Percentiles rank a stretch among this genome's conserved stretches.
Conservation (phyloP, 2,888 invertebrate genomes). For the Noctua janthina region DNA sequence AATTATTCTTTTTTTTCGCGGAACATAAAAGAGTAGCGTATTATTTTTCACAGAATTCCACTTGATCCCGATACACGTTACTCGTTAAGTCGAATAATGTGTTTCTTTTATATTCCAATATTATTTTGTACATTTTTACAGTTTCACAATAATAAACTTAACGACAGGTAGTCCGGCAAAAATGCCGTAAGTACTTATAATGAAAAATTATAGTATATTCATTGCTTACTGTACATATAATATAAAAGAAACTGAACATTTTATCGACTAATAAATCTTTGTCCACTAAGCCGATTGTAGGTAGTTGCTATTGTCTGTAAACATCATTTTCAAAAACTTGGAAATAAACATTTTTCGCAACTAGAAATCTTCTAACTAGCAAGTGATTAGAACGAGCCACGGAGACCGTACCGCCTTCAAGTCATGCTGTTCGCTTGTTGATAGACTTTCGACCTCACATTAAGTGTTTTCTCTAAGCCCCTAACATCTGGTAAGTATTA, state of each 20-base stretch:
- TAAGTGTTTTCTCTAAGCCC: slow-evolving; percentile 83
- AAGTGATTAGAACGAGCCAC: slow-evolving; percentile 62
- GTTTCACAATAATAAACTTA: slow-evolving; percentile 3
- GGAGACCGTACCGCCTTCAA: slow-evolving; percentile 73
- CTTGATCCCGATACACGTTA: background rate
- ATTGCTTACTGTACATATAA: background rate
- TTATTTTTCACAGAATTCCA: slow-evolving; percentile 2
- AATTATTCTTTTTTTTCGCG: background rate
- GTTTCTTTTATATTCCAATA: slow-evolving; percentile 3
- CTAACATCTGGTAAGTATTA: slow-evolving; percentile 66
- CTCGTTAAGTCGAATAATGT: slow-evolving; percentile 19
- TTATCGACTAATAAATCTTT: background rate
- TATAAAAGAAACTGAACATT: background rate
- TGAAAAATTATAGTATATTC: background rate
- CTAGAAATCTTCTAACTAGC: slow-evolving; percentile 2
- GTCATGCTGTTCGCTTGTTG: slow-evolving; percentile 84
- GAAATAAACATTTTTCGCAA: background rate
- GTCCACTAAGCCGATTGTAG: background rate
- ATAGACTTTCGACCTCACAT: slow-evolving; percentile 85
- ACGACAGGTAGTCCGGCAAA: background rate
- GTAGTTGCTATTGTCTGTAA: background rate
- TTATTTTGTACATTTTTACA: slow-evolving; percentile 10
- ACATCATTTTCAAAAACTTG: background rate
- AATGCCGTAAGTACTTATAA: background rate
- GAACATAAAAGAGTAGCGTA: background rate